Evolutionary conservation across 2,113 vertebrate species (phyloP).

Genomic region (Cinclus mexicanus): DNA sequence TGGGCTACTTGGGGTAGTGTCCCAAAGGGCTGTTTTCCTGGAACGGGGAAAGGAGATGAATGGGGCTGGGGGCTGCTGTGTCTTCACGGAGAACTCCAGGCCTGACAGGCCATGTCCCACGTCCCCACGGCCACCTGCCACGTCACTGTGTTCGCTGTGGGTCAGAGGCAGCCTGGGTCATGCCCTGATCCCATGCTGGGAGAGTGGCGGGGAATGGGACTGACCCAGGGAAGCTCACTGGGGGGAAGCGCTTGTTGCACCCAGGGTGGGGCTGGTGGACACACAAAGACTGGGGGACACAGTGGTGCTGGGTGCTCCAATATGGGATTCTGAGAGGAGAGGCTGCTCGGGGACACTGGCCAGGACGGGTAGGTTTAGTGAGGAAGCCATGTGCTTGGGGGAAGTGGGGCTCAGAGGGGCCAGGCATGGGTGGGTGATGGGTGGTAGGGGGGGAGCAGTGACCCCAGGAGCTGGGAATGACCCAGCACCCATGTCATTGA

Average conservation of each 20-base stretch:
- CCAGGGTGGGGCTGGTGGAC: not conserved
- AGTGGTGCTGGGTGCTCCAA: too few species aligned
- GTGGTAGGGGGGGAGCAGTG: not conserved
- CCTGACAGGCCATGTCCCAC: accelerated
- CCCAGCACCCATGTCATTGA: too few species aligned
- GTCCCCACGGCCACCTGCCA: accelerated
- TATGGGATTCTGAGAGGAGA: accelerated
- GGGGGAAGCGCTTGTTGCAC: not conserved
- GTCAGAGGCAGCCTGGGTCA: not conserved
- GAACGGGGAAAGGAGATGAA: too few species aligned
- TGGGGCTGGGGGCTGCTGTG: too few species aligned
- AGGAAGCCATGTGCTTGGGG: not conserved
- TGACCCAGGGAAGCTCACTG: accelerated
- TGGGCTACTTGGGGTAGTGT: not conserved
- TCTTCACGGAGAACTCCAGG: not conserved
- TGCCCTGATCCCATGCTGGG: not conserved
- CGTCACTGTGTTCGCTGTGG: not conserved
- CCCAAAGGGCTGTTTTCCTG: not conserved
- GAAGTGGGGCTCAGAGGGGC: not conserved
- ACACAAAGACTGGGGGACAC: not conserved
- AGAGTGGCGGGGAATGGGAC: accelerated
- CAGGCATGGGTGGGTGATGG: not conserved
- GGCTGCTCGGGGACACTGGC: not conserved
- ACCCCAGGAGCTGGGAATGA: not conserved
- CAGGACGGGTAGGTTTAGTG: not conserved